A percentile compares a stretch with the other conserved stretches of the same genome.
Conservation (phyloP, 2,888 invertebrate genomes). For the Gymnoscelis rufifasciata region DNA sequence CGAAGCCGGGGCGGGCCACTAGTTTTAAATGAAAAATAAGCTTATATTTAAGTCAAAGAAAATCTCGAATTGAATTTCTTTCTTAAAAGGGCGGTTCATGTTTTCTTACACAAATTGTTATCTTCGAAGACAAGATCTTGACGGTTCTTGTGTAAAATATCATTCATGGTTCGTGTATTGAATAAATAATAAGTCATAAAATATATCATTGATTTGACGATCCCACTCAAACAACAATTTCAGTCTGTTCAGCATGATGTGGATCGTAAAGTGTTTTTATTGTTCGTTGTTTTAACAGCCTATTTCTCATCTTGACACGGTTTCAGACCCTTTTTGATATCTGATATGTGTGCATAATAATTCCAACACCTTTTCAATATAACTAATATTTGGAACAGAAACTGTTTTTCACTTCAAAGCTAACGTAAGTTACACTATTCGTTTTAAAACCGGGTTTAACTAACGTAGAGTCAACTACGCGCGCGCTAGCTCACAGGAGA, state of each 20-base stretch:
- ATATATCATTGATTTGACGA: slow-evolving; percentile 34
- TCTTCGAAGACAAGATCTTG: background rate
- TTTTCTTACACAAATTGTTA: background rate
- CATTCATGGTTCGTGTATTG: background rate
- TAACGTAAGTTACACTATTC: no score
- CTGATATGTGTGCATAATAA: background rate
- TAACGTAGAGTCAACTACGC: no score
- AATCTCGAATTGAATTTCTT: no score
- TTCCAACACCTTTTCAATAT: slow-evolving; percentile 19
- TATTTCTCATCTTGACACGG: slow-evolving; percentile 30
- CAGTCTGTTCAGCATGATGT: slow-evolving; percentile 49
- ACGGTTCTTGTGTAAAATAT: background rate
- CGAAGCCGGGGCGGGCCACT: no score
- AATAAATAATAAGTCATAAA: slow-evolving; percentile 25
- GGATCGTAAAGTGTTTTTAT: slow-evolving; percentile 52
- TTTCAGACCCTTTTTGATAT: slow-evolving; percentile 21
- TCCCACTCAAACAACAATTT: slow-evolving; percentile 43
- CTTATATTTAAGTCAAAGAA: no score
- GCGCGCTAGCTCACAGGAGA: no score
- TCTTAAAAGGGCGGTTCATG: no score
- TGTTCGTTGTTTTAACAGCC: slow-evolving; percentile 37
- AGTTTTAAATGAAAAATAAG: no score
- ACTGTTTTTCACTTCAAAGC: no score
- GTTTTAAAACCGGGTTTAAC: no score
- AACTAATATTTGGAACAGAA: no score